Evolutionary conservation across 2,888 invertebrate genomes (phyloP), one percentile per base, ranked within the genome.

Genomic region (Cristatella mucedo): DNA sequence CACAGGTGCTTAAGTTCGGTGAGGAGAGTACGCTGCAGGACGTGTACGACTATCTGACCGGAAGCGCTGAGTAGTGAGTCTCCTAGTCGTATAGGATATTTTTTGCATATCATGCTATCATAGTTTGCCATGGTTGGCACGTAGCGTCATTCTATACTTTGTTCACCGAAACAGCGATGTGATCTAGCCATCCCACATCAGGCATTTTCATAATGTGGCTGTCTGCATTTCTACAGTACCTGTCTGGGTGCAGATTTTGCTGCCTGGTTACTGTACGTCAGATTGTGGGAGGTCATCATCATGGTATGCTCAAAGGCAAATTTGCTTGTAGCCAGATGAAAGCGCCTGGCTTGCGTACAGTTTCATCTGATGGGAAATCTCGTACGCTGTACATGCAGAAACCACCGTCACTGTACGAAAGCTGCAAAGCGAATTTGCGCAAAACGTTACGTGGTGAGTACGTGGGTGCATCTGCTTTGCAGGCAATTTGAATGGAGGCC

Each of bases 371-470:
- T 30, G 76, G 80, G 55, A 83, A 80, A 60, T 81, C 80, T 59
- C 82, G 80, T 66, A 93, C 93, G 0, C 70, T 97, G 9, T 97
- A 93, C 61, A 85, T 95, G 77, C 78, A 84, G 21, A 79, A 79
- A 11, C 80, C 95, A 16, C 76, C 82, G 47, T 85, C 86, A 50
- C 85, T 95, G 54, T 89, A 89, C 66, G 82, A 82, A 56, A 74
- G 76, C 51, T 93, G 91, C 0, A 74, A 80, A 51, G 76, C 75
- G 37, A 97, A 97, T 70, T 73, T 97, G 46, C 79, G 78, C 52
- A 84, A 82, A 69, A 80, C 81, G 42, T 67, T 97, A 38, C 71
- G 72, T 45, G 73, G 73, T 72, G 47, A 33, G n/a, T n/a, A n/a
- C n/a, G n/a, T n/a, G n/a, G n/a, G n/a, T n/a, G n/a, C n/a, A n/a